Evolutionary conservation across 1,140 invertebrate species (phyloP), one percentile per base, ranked within the genome.

Genomic region (Kradibia gibbosae): DNA sequence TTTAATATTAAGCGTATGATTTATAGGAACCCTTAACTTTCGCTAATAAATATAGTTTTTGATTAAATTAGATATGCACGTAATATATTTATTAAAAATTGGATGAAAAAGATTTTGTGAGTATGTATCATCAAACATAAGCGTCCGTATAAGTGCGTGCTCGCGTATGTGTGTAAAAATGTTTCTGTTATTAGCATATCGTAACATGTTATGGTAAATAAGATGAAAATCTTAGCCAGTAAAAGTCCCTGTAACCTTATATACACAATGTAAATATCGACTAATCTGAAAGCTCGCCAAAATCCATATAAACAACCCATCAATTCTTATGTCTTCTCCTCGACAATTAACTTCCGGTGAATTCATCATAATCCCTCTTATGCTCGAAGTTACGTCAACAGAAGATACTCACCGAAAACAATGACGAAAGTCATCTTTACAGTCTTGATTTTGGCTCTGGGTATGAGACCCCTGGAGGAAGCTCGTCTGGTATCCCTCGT

Each of bases 341-440:
- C 13, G 17, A 4, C 22, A 65, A 36, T 36, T 65, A 17, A 1
- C 13, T 36, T 65, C 22, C 22, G 0, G 4, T 17, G 34, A 67
- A n/a, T 67, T n/a, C 11, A 67, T 67, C 34, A 67, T 67, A 4
- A 39, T 67, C 11, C 17, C 36, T 65, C 31, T 36, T 65, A 25
- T 11, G 2, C 1, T 17, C 4, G 7, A 36, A 34, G 1, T 3
- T 34, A 20, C 10, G n/a, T 7, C 7, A 39, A 39, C 36, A 67
- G 39, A n/a, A 31, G 15, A 31, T 8, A 91, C 93, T 94, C 90
- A 97, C 97, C 96, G 87, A 98, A 96, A 81, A 99, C 97, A 86
- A 99, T 99, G 80, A 97, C 96, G 83, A 98, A 95, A 0, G 98
- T 98, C 97, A 99, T 98, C 91, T 99, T 99, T 62, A 98, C 95